phyloP scores from a whole-genome alignment of 2,888 invertebrate species.

The Brachypalpus laphriformis region DNA sequence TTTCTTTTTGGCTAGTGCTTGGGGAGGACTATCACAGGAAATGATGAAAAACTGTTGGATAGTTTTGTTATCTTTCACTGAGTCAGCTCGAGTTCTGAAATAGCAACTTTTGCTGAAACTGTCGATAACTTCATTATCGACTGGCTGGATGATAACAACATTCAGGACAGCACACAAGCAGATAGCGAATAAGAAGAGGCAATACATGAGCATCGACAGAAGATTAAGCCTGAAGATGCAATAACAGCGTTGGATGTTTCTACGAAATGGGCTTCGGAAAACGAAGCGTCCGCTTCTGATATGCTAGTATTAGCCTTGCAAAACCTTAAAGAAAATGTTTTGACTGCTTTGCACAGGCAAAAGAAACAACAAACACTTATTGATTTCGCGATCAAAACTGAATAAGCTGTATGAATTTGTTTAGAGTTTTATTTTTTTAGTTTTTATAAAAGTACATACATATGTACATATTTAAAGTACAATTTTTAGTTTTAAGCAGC shows the following conservation, averaged over 20 bases:
- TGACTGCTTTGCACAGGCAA: no score
- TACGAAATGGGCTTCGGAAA: neutral
- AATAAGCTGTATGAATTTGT: no score
- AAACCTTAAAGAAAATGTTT: no score
- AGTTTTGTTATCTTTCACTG: conserved; percentile 23
- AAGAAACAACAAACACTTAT: no score
- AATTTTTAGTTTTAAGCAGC: no score
- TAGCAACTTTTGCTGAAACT: conserved; percentile 14
- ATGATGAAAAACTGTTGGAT: neutral
- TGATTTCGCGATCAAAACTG: no score
- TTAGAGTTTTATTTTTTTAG: no score
- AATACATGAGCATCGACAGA: conserved; percentile 1
- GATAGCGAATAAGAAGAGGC: neutral
- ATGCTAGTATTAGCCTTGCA: no score
- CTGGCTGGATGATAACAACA: neutral
- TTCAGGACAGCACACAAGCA: conserved; percentile 9
- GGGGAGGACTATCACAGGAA: neutral
- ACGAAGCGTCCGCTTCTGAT: neutral
- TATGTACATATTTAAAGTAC: no score
- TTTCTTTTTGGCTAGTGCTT: conserved; percentile 19
- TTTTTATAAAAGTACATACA: no score
- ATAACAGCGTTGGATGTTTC: neutral
- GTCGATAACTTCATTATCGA: neutral
- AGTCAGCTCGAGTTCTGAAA: conserved; percentile 17
- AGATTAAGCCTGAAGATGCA: conserved; percentile 18